Conservation (phyloP, 37 sponge, comb jelly and placozoan species). For the Chondrosia reniformis region DNA sequence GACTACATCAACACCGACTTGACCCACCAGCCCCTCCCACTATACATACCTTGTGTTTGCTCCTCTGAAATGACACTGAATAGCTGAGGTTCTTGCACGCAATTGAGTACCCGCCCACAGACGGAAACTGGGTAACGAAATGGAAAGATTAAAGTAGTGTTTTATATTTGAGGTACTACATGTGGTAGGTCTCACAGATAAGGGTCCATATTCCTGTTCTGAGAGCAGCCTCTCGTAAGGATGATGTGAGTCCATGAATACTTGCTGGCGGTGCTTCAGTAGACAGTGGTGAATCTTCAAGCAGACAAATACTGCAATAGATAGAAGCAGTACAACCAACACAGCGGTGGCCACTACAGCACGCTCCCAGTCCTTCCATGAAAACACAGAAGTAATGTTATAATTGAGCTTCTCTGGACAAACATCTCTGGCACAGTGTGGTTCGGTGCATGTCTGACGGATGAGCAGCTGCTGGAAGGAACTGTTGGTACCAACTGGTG, state of each 20-base stretch:
- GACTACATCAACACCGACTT: not conserved
- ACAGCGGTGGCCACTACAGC: not conserved
- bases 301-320: not conserved
- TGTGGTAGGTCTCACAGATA: not conserved
- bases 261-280: not conserved
- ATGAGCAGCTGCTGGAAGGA: not conserved
- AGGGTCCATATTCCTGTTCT: not conserved
- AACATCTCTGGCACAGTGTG: not conserved
- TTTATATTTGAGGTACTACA: no score
- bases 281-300: not conserved
- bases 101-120: constrained; percentile 21
- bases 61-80: constrained; percentile 7
- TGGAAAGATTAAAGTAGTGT: no score
- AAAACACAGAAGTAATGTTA: not conserved
- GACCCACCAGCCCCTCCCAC: not conserved
- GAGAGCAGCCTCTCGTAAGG: not conserved
- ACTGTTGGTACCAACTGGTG: not conserved
- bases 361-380: not conserved
- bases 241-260: not conserved
- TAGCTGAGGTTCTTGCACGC: constrained; percentile 16
- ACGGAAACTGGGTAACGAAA: no score
- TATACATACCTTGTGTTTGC: not conserved
- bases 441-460: not conserved
- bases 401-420: not conserved
- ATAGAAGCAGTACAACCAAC: not conserved